Conservation (phyloP, 1,140 invertebrate genomes). For the Heliconius hewitsoni region DNA sequence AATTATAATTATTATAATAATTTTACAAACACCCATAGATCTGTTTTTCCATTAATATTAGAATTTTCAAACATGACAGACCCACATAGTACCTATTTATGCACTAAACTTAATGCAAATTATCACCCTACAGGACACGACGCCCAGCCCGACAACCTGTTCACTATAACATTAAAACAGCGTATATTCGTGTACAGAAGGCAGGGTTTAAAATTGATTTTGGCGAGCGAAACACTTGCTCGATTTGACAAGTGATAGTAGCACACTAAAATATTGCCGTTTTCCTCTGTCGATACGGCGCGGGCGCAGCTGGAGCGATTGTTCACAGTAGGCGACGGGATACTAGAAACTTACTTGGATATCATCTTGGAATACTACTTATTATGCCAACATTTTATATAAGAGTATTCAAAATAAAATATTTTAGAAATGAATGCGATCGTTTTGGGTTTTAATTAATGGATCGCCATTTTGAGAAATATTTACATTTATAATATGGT, state of each 20-base stretch:
- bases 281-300: constrained; percentile 46
- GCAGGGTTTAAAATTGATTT: constrained; percentile 75
- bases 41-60: no score
- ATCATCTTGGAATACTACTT: constrained; percentile 4
- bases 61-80: not conserved
- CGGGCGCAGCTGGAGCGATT: constrained; percentile 54
- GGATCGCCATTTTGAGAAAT: not conserved
- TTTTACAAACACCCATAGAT: not conserved
- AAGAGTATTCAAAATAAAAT: not conserved
- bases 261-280: constrained; percentile 64
- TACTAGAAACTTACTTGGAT: constrained; percentile 17
- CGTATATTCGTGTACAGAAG: constrained; percentile 64
- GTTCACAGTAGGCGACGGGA: constrained; percentile 40
- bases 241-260: constrained; percentile 77
- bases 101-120: not conserved
- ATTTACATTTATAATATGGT: not conserved
- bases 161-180: constrained; percentile 29
- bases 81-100: not conserved
- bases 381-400: not conserved
- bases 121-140: not conserved
- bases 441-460: not conserved
- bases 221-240: constrained; percentile 71
- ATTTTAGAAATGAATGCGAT: not conserved
- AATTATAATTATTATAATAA: no score
- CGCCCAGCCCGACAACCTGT: not conserved